These are phyloP conservation scores for Polyodon spathula DNA, from an alignment of 2,113 vertebrate species.

Conservation along the genomic window DNA sequence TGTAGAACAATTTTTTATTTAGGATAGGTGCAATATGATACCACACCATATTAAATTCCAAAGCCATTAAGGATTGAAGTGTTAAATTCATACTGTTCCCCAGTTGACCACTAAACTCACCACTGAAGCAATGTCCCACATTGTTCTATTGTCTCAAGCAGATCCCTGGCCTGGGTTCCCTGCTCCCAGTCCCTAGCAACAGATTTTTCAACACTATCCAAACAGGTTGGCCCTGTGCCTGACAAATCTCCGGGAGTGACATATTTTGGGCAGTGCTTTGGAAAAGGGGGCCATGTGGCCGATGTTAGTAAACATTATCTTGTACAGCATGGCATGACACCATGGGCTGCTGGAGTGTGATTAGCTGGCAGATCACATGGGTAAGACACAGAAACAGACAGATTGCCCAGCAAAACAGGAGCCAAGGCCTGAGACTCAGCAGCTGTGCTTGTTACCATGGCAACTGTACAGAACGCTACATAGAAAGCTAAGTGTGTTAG, in stretches of 20 bases:
- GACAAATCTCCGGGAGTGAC: conserved; percentile 56
- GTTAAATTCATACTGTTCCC: not conserved
- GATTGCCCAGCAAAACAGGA: conserved; percentile 48
- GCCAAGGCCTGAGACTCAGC: conserved; percentile 65
- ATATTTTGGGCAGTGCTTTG: conserved; percentile 65
- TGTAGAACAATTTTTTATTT: too few species aligned
- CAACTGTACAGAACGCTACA: conserved; percentile 73
- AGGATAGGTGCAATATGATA: too few species aligned
- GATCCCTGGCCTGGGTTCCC: conserved; percentile 22
- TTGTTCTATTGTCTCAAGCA: conserved; percentile 22
- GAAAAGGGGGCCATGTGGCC: conserved; percentile 69
- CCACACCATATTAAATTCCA: not conserved
- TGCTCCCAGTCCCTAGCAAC: conserved; percentile 40
- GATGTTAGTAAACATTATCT: conserved; percentile 89
- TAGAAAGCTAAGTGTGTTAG: conserved; percentile 50
- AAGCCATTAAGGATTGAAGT: not conserved
- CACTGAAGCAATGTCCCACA: conserved; percentile 38
- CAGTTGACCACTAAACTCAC: not conserved
- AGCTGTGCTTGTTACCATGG: conserved; percentile 86
- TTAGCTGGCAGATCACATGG: conserved; percentile 65
- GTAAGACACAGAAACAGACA: conserved; percentile 52
- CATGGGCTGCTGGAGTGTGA: conserved; percentile 57
- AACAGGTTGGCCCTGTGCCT: conserved; percentile 60
- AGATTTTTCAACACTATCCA: conserved; percentile 59
- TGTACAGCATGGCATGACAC: conserved; percentile 57